phyloP scores from a whole-genome alignment of 2,113 vertebrate genomes.

The Ascaphus truei region DNA sequence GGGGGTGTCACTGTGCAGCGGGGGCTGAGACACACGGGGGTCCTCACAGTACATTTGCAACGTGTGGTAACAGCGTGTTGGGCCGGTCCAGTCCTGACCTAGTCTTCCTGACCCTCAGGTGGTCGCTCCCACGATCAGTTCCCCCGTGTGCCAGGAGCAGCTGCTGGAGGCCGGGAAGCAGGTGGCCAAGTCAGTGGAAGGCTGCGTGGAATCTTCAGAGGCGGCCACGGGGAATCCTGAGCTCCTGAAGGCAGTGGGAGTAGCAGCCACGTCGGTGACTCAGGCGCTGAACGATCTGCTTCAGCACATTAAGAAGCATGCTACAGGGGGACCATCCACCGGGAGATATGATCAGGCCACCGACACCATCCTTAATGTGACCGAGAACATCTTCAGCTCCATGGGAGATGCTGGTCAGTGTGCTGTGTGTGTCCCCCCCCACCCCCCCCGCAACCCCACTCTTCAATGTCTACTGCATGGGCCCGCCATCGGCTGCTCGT shows the following conservation, averaged over 20 bases:
- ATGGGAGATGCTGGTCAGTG: slow-evolving; percentile 89
- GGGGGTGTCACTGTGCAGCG: too few species aligned
- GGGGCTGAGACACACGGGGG: too few species aligned
- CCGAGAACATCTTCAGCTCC: slow-evolving; percentile 97
- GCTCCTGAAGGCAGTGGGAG: slow-evolving; percentile 89
- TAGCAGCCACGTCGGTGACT: slow-evolving; percentile 84
- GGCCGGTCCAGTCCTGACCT: too few species aligned
- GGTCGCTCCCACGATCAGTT: slow-evolving; percentile 93
- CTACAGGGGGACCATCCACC: slow-evolving; percentile 80
- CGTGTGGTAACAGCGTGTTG: too few species aligned
- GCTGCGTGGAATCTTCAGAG: slow-evolving; percentile 88
- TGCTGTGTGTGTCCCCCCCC: neutral
- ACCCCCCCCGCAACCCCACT: too few species aligned
- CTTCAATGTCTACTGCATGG: too few species aligned
- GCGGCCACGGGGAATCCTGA: slow-evolving; percentile 83
- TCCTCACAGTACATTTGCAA: too few species aligned
- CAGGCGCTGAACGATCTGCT: slow-evolving; percentile 93
- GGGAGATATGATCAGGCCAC: slow-evolving; percentile 93
- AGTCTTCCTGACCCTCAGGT: too few species aligned
- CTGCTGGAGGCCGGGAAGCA: slow-evolving; percentile 89
- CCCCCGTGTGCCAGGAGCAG: slow-evolving; percentile 93
- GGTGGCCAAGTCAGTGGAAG: slow-evolving; percentile 92
- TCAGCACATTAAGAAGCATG: slow-evolving; percentile 90
- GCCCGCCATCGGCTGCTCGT: too few species aligned
- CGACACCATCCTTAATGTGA: slow-evolving; percentile 90